phyloP scores from a whole-genome alignment of 2,113 vertebrate species.

The Sciurus niger region DNA sequence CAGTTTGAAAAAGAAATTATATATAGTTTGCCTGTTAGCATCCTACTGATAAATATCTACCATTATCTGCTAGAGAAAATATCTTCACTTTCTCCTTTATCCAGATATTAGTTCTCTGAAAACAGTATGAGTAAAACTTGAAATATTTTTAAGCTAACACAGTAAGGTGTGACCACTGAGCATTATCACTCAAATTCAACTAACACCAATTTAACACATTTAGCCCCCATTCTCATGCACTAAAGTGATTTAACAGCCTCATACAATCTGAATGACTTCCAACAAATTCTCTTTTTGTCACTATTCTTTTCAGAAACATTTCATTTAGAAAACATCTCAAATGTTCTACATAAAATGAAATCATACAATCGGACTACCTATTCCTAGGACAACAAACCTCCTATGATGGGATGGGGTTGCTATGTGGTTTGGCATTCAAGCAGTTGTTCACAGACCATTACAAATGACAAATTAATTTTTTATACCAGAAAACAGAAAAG shows the following conservation, averaged over 20 bases:
- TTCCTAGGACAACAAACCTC: slow-evolving; percentile 19
- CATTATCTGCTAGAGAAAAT: slow-evolving; percentile 19
- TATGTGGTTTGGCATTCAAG: not conserved
- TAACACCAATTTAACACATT: slow-evolving; percentile 11
- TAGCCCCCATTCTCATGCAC: not conserved
- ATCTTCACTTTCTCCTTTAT: not conserved
- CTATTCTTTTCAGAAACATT: slow-evolving; percentile 40
- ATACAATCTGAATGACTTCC: slow-evolving; percentile 42
- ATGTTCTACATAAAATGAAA: slow-evolving; percentile 66
- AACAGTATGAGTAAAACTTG: not conserved
- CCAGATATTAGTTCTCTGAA: slow-evolving; percentile 18
- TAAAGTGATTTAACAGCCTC: slow-evolving; percentile 39
- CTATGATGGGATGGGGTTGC: not conserved
- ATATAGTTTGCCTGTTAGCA: not conserved
- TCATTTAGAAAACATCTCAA: slow-evolving; percentile 54
- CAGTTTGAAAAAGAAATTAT: not conserved
- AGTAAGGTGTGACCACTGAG: not conserved
- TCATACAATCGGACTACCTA: not conserved
- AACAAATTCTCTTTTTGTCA: slow-evolving; percentile 11
- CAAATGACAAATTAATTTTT: slow-evolving; percentile 47
- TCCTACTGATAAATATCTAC: slow-evolving; percentile 25
- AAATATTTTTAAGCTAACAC: slow-evolving; percentile 32
- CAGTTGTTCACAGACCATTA: not conserved
- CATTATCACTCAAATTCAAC: slow-evolving; percentile 40
- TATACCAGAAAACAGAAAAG: slow-evolving; percentile 42